Evolutionary conservation across 2,888 invertebrate species (phyloP).

Genomic region (Hirtodrosophila confusa): DNA sequence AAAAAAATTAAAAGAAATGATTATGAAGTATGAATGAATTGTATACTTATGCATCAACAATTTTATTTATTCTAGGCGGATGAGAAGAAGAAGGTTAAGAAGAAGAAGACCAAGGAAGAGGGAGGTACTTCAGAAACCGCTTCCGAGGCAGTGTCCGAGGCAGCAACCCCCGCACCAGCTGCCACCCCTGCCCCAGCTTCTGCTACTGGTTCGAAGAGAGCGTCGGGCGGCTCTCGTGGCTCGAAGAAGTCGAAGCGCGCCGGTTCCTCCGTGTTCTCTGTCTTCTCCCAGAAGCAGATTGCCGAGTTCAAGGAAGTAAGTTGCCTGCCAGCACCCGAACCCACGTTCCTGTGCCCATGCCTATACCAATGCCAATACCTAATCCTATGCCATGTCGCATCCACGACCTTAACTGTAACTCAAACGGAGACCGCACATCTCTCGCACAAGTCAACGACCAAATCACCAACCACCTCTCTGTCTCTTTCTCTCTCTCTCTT

Average conservation of each 20-base stretch:
- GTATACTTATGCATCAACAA: constrained; percentile 7
- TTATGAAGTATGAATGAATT: constrained; percentile 1
- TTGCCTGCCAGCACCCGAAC: constrained; percentile 25
- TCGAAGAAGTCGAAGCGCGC: constrained; percentile 90
- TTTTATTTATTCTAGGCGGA: constrained; percentile 88
- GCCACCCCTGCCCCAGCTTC: constrained; percentile 88
- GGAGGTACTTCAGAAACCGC: constrained; percentile 85
- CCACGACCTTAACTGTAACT: constrained; percentile 18
- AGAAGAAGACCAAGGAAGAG: constrained; percentile 92
- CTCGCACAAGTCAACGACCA: constrained; percentile 52
- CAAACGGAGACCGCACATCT: constrained; percentile 3
- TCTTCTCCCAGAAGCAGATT: constrained; percentile 98
- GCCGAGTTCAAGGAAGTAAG: constrained; percentile 97
- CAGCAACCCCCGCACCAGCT: constrained; percentile 89
- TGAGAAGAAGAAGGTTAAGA: constrained; percentile 96
- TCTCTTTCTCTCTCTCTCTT: constrained; percentile 63
- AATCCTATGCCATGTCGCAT: constrained; percentile 24
- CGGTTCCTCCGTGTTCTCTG: constrained; percentile 98
- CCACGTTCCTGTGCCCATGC: constrained; percentile 26
- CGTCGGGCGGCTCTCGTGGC: constrained; percentile 88
- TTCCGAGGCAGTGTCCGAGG: constrained; percentile 86
- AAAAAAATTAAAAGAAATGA: neutral
- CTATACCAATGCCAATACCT: constrained; percentile 25
- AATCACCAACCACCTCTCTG: constrained; percentile 74
- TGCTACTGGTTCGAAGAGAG: constrained; percentile 91